phyloP scores from a whole-genome alignment of 1,140 invertebrate genomes.

The Popillia japonica region DNA sequence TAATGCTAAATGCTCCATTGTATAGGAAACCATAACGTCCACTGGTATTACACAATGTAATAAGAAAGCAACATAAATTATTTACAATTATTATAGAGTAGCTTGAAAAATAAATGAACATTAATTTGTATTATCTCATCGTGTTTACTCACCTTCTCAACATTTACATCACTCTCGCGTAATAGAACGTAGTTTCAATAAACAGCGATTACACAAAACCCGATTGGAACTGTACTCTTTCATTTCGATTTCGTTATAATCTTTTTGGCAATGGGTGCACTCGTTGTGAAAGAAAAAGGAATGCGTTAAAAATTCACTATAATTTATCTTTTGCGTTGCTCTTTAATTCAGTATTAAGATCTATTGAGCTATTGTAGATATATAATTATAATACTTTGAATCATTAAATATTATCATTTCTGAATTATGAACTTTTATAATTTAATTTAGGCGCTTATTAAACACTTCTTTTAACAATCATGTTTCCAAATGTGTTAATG shows the following conservation, averaged over 20 bases:
- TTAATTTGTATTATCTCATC: not conserved
- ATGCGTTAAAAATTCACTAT: not conserved
- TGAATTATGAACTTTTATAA: not conserved
- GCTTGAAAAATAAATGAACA: not conserved
- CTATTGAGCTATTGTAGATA: not conserved
- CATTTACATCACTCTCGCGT: not conserved
- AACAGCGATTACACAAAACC: not conserved
- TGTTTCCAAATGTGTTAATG: not conserved
- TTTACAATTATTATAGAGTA: too few relatives aligned
- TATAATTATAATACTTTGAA: not conserved
- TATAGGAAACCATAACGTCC: too few relatives aligned
- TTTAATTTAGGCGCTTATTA: not conserved
- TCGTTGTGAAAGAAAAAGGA: not conserved
- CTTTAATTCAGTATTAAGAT: not conserved
- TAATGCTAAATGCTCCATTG: too few relatives aligned
- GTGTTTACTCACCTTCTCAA: not conserved
- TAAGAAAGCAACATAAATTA: too few relatives aligned
- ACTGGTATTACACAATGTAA: too few relatives aligned
- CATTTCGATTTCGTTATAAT: constrained; percentile 3
- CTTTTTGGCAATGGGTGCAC: not conserved
- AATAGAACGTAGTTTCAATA: not conserved
- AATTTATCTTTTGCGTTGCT: not conserved
- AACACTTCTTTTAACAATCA: not conserved
- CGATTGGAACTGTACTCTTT: constrained; percentile 4
- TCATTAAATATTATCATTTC: not conserved